These are phyloP conservation scores for Pluvialis apricaria DNA, from an alignment of 2,113 vertebrate genomes.

Conservation along the genomic window DNA sequence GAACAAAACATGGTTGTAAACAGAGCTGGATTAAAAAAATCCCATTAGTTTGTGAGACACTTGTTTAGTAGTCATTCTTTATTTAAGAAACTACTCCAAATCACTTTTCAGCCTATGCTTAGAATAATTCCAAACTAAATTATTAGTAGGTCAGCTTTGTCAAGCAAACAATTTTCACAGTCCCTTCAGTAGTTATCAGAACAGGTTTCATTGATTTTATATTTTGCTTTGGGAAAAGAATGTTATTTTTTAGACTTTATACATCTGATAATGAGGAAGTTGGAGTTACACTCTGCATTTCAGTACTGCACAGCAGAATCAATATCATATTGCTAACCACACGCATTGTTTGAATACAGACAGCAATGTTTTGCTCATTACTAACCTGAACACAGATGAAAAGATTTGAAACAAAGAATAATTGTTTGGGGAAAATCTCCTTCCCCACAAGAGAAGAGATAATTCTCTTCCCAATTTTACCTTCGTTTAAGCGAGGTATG, in stretches of 20 bases:
- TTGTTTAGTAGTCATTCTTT: neutral
- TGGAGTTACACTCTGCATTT: neutral
- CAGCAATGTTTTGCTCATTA: neutral
- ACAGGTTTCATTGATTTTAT: neutral
- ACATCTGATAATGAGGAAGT: neutral
- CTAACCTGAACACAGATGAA: conserved; percentile 28
- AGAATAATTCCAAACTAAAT: neutral
- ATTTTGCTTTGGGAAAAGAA: neutral
- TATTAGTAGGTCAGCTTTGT: neutral
- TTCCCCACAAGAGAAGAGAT: neutral
- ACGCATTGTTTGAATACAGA: neutral
- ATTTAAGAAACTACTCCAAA: neutral
- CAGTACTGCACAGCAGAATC: neutral
- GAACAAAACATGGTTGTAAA: neutral
- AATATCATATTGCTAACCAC: neutral
- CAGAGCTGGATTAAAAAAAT: neutral
- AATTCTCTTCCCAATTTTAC: conserved; percentile 25
- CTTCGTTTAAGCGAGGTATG: conserved; percentile 8
- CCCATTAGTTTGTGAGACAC: neutral
- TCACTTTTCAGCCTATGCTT: neutral
- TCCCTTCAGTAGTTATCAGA: neutral
- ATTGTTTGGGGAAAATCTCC: conserved; percentile 29
- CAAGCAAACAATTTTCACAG: neutral
- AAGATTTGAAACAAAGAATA: conserved; percentile 30
- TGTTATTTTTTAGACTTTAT: conserved; percentile 5